phyloP scores from a whole-genome alignment of 2,888 invertebrate genomes.

The Therioaphis trifolii region DNA sequence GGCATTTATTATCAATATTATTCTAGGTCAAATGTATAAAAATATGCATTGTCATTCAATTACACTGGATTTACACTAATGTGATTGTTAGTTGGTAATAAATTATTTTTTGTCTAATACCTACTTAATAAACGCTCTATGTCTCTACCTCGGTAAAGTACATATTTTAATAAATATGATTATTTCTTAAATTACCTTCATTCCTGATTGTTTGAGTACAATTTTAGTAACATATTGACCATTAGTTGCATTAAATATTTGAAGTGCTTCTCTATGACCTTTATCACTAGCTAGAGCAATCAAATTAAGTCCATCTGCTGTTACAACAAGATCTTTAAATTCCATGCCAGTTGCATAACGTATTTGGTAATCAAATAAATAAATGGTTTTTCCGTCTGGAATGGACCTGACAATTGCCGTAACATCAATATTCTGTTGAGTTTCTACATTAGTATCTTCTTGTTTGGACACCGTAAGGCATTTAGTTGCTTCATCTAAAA shows the following conservation, averaged over 20 bases:
- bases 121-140: too few relatives aligned
- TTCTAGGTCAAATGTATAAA: too few relatives aligned
- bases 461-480: conserved; percentile 81
- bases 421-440: conserved; percentile 74
- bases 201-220: conserved; percentile 70
- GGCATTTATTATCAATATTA: too few relatives aligned
- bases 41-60: too few relatives aligned
- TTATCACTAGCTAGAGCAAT: conserved; percentile 86
- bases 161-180: too few relatives aligned
- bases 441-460: conserved; percentile 76
- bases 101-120: too few relatives aligned
- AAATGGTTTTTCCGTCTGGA: conserved; percentile 83
- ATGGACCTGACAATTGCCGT: conserved; percentile 78
- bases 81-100: too few relatives aligned
- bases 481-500: conserved; percentile 80
- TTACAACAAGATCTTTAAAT: conserved; percentile 82
- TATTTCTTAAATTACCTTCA: conserved; percentile 70
- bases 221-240: conserved; percentile 75
- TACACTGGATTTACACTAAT: too few relatives aligned
- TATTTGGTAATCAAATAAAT: conserved; percentile 85
- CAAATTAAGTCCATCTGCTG: conserved; percentile 83
- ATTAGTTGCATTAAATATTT: conserved; percentile 84
- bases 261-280: conserved; percentile 82
- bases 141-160: too few relatives aligned
- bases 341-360: conserved; percentile 77